Conservation (phyloP, 2,113 vertebrate species). For the Ifrita kowaldi region DNA sequence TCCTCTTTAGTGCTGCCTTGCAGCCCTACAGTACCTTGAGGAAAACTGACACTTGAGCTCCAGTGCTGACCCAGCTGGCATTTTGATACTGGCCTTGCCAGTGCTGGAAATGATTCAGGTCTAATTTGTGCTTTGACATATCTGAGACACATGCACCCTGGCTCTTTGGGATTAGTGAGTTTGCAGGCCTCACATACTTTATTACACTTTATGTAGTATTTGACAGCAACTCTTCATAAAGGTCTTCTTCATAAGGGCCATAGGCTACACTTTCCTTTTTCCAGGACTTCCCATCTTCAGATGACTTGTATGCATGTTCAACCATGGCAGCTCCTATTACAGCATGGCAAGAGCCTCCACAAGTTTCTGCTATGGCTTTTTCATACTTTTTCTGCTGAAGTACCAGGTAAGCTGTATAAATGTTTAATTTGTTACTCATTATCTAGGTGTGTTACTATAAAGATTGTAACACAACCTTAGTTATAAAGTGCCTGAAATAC, state of each 20-base stretch:
- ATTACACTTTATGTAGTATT: background rate
- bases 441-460: background rate
- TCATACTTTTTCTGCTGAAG: background rate
- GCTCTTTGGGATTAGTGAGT: background rate
- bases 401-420: background rate
- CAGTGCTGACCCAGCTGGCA: background rate
- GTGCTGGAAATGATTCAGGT: background rate
- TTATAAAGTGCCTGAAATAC: background rate
- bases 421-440: background rate
- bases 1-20: background rate
- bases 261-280: background rate
- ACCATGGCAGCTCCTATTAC: background rate
- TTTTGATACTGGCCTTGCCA: background rate
- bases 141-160: background rate
- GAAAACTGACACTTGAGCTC: background rate
- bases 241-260: background rate
- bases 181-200: background rate
- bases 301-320: background rate
- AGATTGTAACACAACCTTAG: background rate
- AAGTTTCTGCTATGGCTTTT: background rate
- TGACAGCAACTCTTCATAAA: background rate
- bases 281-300: background rate
- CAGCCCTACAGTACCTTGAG: background rate
- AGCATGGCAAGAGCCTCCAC: background rate
- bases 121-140: background rate